Evolutionary conservation across 1,140 invertebrate species (phyloP).

Genomic region (Drosophila lowei): DNA sequence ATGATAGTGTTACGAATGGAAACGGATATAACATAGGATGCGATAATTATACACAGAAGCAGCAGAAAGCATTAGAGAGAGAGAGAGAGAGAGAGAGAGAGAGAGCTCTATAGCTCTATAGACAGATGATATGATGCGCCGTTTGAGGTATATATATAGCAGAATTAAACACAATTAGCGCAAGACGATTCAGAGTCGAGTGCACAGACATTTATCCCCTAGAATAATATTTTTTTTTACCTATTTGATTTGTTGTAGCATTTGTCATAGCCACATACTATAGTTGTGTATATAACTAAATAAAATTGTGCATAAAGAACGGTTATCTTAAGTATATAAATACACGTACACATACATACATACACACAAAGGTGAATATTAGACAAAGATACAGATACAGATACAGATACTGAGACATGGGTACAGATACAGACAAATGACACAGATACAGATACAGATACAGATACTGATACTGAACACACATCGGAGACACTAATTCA

Average conservation of each 20-base stretch:
- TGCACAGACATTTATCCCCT: slow-evolving; percentile 26
- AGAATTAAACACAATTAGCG: slow-evolving; percentile 55
- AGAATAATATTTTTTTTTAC: slow-evolving; percentile 51
- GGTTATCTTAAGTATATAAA: slow-evolving; percentile 67
- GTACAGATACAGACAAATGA: slow-evolving; percentile 6
- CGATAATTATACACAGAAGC: slow-evolving; percentile 22
- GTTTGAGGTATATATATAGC: slow-evolving; percentile 53
- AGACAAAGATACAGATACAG: slow-evolving; percentile 28
- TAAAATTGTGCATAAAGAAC: slow-evolving; percentile 68
- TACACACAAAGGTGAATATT: slow-evolving; percentile 66
- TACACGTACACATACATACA: slow-evolving; percentile 25
- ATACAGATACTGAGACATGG: slow-evolving; percentile 22
- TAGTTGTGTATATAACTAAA: slow-evolving; percentile 81
- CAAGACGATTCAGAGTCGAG: too few species aligned
- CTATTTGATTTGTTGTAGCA: slow-evolving; percentile 66
- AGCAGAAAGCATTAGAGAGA: slow-evolving; percentile 51
- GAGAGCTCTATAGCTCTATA: slow-evolving; percentile 34
- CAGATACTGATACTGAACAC: slow-evolving; percentile 9
- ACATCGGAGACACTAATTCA: slow-evolving; percentile 33
- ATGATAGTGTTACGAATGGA: slow-evolving; percentile 3
- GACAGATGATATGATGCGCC: slow-evolving; percentile 6
- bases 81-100: background rate
- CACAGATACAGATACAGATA: slow-evolving; percentile 28
- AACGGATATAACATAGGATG: too few species aligned
- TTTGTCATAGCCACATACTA: slow-evolving; percentile 72